These are phyloP conservation scores for Stegodyphus mimosarum DNA, from an alignment of 1,140 invertebrate genomes.

Conservation along the genomic window DNA sequence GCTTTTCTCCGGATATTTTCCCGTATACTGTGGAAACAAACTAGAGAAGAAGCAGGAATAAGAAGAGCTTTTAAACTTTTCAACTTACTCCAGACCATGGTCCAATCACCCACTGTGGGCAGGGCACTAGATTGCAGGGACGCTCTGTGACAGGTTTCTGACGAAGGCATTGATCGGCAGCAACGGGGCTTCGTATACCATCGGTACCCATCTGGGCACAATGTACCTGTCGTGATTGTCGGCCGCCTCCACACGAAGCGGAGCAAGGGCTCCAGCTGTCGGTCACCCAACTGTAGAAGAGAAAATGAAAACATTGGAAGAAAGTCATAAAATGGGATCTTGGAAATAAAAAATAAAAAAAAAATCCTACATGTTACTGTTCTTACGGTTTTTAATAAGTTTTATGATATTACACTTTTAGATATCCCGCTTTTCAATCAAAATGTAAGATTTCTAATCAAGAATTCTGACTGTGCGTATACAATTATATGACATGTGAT, in stretches of 20 bases:
- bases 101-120: slow-evolving; percentile 83
- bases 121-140: slow-evolving; percentile 83
- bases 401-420: too few relatives aligned
- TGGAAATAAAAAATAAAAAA: too few relatives aligned
- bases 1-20: too few relatives aligned
- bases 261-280: slow-evolving; percentile 88
- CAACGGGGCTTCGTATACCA: slow-evolving; percentile 77
- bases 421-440: too few relatives aligned
- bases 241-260: slow-evolving; percentile 84
- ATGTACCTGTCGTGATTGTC: slow-evolving; percentile 79
- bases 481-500: too few relatives aligned
- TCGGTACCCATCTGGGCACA: slow-evolving; percentile 78
- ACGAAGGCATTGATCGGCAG: slow-evolving; percentile 70
- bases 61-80: not conserved
- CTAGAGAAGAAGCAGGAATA: not conserved
- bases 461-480: too few relatives aligned
- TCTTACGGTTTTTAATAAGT: too few relatives aligned
- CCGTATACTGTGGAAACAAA: too few relatives aligned
- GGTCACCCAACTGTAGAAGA: slow-evolving; percentile 82
- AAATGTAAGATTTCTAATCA: too few relatives aligned
- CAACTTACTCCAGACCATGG: slow-evolving; percentile 86
- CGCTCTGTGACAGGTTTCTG: slow-evolving; percentile 82
- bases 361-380: too few relatives aligned
- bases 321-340: too few relatives aligned
- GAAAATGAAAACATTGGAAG: not conserved